These are phyloP conservation scores for Yponomeuta plumbellus DNA, from an alignment of 2,888 invertebrate genomes.

Conservation along the genomic window DNA sequence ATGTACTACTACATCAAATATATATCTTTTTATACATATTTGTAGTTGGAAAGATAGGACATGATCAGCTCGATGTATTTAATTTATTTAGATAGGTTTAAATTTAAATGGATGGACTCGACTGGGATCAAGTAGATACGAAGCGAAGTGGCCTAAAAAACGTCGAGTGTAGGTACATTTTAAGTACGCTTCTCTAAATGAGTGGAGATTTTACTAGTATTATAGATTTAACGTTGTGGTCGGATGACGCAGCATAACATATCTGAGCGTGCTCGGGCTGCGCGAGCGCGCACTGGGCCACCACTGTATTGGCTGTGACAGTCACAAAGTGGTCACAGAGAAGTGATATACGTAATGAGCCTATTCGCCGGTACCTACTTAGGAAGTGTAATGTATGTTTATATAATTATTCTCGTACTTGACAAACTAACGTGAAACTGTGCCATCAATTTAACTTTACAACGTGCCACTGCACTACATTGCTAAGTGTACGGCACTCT, in stretches of 20 bases:
- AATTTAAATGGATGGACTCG: constrained; percentile 59
- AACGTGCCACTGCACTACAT: constrained; percentile 68
- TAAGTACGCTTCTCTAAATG: constrained; percentile 24
- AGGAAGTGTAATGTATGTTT: constrained; percentile 41
- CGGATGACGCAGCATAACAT: constrained; percentile 11
- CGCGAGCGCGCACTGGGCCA: neutral
- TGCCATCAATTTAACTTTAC: constrained; percentile 75
- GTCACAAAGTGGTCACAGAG: constrained; percentile 37
- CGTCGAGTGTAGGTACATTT: constrained; percentile 38
- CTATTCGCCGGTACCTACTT: constrained; percentile 34
- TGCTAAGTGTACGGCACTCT: constrained; percentile 43
- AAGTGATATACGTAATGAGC: constrained; percentile 39
- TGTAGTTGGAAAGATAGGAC: constrained; percentile 61
- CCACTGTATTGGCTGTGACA: constrained; percentile 23
- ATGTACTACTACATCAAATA: neutral
- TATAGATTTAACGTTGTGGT: neutral
- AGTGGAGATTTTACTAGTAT: constrained; percentile 10
- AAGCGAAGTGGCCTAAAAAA: constrained; percentile 63
- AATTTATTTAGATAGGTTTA: constrained; percentile 61
- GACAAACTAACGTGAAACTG: constrained; percentile 75
- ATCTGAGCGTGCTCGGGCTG: neutral
- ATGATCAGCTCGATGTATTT: constrained; percentile 66
- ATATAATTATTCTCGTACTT: constrained; percentile 55
- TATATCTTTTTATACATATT: constrained; percentile 75
- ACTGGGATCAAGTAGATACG: constrained; percentile 68